phyloP scores from a whole-genome alignment of 2,797 vertebrate genomes.

The Chaunax sp. region DNA sequence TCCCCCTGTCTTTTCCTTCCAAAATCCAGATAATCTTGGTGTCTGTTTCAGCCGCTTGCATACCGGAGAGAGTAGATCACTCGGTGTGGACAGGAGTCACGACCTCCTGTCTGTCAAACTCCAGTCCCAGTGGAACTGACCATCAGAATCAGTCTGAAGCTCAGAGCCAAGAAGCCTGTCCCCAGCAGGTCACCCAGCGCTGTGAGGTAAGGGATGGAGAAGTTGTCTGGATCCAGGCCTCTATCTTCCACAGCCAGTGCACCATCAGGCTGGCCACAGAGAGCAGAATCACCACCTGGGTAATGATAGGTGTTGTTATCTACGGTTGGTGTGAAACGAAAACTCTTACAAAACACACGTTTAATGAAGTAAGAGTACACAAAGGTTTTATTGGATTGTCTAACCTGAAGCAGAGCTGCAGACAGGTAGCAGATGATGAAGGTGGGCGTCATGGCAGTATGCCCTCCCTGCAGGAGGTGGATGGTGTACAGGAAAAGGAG shows the following conservation, averaged over 20 bases:
- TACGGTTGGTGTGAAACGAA: too few relatives aligned
- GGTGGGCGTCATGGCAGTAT: slow-evolving; percentile 74
- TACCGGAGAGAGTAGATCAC: not conserved
- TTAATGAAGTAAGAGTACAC: too few relatives aligned
- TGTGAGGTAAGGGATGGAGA: slow-evolving; percentile 93
- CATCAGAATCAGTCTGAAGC: slow-evolving; percentile 79
- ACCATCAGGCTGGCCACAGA: slow-evolving; percentile 84
- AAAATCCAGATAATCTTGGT: too few relatives aligned
- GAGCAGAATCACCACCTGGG: slow-evolving; percentile 88
- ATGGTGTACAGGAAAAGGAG: slow-evolving; percentile 89
- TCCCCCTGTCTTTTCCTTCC: too few relatives aligned
- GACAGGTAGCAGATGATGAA: slow-evolving; percentile 87
- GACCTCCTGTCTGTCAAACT: slow-evolving; percentile 34
- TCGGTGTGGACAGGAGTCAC: not conserved
- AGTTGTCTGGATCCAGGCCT: slow-evolving; percentile 89
- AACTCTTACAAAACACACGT: too few relatives aligned
- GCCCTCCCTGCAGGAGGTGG: slow-evolving; percentile 84
- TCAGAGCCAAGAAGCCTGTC: slow-evolving; percentile 86
- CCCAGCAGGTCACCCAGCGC: slow-evolving; percentile 91
- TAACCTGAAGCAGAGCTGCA: slow-evolving; percentile 86
- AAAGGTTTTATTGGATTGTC: not conserved
- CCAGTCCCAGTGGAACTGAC: slow-evolving; percentile 35
- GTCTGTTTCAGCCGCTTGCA: slow-evolving; percentile 28
- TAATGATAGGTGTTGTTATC: not conserved
- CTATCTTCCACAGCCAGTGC: slow-evolving; percentile 85